phyloP scores from a whole-genome alignment of 2,113 vertebrate species.

The Archocentrus centrarchus region DNA sequence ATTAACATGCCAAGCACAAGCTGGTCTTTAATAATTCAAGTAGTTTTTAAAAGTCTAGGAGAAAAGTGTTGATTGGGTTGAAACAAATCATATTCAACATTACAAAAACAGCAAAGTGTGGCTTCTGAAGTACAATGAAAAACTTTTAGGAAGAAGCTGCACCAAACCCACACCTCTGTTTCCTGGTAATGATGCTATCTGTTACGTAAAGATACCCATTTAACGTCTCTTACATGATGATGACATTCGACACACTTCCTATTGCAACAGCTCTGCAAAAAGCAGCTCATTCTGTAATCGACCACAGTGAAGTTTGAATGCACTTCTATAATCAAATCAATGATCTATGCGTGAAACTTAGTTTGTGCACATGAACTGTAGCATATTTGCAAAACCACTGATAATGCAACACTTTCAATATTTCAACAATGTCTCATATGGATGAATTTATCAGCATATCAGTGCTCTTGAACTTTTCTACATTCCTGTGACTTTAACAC shows the following conservation, averaged over 20 bases:
- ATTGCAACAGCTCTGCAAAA: constrained; percentile 18
- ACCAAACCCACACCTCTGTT: neutral
- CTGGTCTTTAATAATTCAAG: neutral
- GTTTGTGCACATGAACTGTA: neutral
- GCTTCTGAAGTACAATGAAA: neutral
- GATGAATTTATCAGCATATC: neutral
- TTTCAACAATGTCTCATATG: neutral
- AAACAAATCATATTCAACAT: neutral
- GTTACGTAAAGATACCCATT: neutral
- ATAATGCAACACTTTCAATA: neutral
- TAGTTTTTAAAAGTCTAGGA: neutral
- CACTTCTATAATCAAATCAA: constrained; percentile 1
- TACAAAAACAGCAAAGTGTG: neutral
- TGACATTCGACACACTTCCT: constrained; percentile 28
- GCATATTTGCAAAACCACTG: neutral
- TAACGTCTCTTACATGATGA: neutral
- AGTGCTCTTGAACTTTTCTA: neutral
- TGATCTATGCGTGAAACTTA: neutral
- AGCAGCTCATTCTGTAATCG: neutral
- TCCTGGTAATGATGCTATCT: neutral
- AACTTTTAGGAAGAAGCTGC: neutral
- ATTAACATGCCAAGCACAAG: neutral
- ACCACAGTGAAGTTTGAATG: neutral
- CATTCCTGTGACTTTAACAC: neutral
- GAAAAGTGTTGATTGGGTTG: neutral